Conservation (phyloP, 1,140 invertebrate genomes). For the Anthonomus grandis region DNA sequence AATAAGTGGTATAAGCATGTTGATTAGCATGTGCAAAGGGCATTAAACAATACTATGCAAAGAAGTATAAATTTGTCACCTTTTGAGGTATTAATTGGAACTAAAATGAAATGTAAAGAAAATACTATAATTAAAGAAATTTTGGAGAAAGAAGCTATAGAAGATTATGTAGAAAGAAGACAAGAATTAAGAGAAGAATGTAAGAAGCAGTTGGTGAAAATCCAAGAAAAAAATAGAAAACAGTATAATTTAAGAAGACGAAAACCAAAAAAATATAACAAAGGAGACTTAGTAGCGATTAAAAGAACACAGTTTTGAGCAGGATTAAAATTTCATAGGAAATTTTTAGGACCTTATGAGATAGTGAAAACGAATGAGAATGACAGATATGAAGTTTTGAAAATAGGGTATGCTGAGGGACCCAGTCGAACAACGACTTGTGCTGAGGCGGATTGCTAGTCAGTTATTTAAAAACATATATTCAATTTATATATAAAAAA, state of each 20-base stretch:
- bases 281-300: slow-evolving; percentile 25
- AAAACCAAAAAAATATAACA: neutral
- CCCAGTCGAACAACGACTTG: slow-evolving; percentile 2
- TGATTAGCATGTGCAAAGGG: slow-evolving; percentile 30
- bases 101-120: slow-evolving; percentile 30
- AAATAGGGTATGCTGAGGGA: too few relatives aligned
- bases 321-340: neutral
- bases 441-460: slow-evolving; percentile 2
- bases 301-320: slow-evolving; percentile 7
- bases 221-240: slow-evolving; percentile 27
- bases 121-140: too few relatives aligned
- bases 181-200: neutral
- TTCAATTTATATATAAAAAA: too few relatives aligned
- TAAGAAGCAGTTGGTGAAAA: slow-evolving; percentile 23
- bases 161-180: neutral
- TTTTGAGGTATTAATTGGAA: slow-evolving; percentile 40
- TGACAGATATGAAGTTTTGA: neutral
- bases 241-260: neutral
- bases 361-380: neutral
- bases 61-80: too few relatives aligned
- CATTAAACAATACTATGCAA: too few relatives aligned
- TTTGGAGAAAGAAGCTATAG: slow-evolving; percentile 14
- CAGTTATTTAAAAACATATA: too few relatives aligned
- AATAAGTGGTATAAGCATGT: slow-evolving; percentile 40
- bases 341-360: neutral